Evolutionary conservation across 2,113 vertebrate genomes (phyloP).

Genomic region (Brachyhypopomus occidentalis): DNA sequence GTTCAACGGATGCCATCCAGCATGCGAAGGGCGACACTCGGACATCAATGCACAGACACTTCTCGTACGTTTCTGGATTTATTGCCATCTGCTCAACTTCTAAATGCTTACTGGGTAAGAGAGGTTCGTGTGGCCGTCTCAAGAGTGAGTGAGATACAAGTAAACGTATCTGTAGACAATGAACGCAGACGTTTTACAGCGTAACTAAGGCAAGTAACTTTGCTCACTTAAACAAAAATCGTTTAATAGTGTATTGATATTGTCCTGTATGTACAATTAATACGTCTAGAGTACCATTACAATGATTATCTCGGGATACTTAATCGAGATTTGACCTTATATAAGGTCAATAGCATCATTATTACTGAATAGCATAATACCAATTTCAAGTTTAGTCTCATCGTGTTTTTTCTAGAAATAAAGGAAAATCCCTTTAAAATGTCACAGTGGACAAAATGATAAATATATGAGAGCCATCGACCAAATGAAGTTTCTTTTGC

Average conservation of each 20-base stretch:
- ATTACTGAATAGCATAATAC: background rate
- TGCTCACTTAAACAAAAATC: background rate
- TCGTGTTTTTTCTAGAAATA: background rate
- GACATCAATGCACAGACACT: background rate
- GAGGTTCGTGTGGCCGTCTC: slow-evolving; percentile 3
- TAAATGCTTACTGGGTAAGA: slow-evolving; percentile 14
- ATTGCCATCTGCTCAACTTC: slow-evolving; percentile 38
- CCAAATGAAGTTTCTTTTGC: background rate
- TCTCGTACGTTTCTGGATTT: slow-evolving; percentile 29
- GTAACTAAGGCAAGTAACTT: slow-evolving; percentile 55
- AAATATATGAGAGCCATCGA: background rate
- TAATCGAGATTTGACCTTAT: slow-evolving; percentile 33
- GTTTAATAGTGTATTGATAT: background rate
- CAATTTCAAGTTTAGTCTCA: slow-evolving; percentile 3
- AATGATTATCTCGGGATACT: background rate
- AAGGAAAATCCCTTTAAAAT: background rate
- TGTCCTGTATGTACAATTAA: no score
- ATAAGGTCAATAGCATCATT: slow-evolving; percentile 7
- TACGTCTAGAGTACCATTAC: background rate
- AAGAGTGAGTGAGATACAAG: slow-evolving; percentile 1
- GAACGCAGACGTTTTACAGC: slow-evolving; percentile 16
- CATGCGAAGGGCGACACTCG: slow-evolving; percentile 19
- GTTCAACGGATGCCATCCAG: background rate
- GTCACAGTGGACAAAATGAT: background rate
- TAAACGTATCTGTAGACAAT: slow-evolving; percentile 15